Conservation (phyloP, 2,113 vertebrate species). For the Haliaeetus leucogaster region DNA sequence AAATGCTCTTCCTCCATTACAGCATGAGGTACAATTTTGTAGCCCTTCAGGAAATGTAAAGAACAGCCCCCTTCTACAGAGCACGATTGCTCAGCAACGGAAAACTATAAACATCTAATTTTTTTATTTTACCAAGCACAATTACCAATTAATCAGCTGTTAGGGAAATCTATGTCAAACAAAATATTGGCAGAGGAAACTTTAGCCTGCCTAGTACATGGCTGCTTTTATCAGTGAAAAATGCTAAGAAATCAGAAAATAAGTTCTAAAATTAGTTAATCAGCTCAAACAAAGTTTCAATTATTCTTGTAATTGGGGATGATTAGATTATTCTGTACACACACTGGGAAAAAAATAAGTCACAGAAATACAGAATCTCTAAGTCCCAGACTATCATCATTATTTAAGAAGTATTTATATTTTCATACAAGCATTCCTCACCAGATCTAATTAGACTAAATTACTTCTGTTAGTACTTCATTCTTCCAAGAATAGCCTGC, state of each 20-base stretch:
- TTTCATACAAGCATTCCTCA: background rate
- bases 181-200: constrained; percentile 5
- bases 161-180: background rate
- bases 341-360: background rate
- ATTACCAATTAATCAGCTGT: background rate
- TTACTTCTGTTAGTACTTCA: background rate
- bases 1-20: background rate
- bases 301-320: background rate
- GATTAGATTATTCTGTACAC: constrained; percentile 29
- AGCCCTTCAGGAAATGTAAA: background rate
- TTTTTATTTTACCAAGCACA: background rate
- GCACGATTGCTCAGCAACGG: background rate
- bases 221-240: background rate
- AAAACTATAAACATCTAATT: background rate
- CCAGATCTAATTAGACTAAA: constrained; percentile 15
- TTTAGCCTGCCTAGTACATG: background rate
- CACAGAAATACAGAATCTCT: background rate
- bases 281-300: background rate
- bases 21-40: background rate
- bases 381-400: background rate
- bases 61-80: background rate
- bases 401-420: constrained; percentile 10
- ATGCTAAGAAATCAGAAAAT: background rate
- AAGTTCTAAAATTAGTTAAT: background rate
- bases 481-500: background rate